A percentile compares a stretch with the other conserved stretches of the same genome.
phyloP scores from a whole-genome alignment of 2,888 invertebrate genomes.

The Folsomia manolachei region DNA sequence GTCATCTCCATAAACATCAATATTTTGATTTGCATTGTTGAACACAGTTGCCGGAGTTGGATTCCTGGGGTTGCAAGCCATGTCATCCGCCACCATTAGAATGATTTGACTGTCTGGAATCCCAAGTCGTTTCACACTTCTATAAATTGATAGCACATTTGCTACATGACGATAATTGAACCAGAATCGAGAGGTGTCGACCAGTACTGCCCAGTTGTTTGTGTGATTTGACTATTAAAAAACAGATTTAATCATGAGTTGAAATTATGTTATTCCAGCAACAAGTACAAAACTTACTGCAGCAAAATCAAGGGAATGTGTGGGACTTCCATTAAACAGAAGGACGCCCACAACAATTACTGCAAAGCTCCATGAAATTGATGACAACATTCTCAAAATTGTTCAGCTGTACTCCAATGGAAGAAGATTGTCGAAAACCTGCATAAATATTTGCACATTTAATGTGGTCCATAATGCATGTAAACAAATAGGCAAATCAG shows the following conservation, averaged over 20 bases:
- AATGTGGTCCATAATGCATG: no score
- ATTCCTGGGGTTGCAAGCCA: constrained; percentile 98
- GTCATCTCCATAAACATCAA: constrained; percentile 98
- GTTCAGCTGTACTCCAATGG: no score
- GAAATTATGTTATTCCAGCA: not conserved
- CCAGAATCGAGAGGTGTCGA: constrained; percentile 98
- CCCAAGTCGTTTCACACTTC: constrained; percentile 96
- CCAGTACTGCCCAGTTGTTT: constrained; percentile 99
- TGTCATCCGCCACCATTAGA: constrained; percentile 98
- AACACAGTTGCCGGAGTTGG: constrained; percentile 96
- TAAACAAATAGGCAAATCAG: no score
- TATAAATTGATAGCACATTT: constrained; percentile 95
- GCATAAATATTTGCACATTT: no score
- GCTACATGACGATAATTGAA: constrained; percentile 99
- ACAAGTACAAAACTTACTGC: not conserved
- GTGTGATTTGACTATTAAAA: constrained; percentile 71
- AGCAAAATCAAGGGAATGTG: not conserved
- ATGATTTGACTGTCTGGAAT: constrained; percentile 94
- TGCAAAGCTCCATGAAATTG: not conserved
- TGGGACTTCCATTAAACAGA: not conserved
- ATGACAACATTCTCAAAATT: no score
- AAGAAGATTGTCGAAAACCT: no score
- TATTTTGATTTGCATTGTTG: constrained; percentile 95
- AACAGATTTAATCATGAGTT: not conserved
- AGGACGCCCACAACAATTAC: not conserved